Base-by-base conservation (phyloP, 2,888 invertebrate genomes). In the Tuta absoluta region DNA sequence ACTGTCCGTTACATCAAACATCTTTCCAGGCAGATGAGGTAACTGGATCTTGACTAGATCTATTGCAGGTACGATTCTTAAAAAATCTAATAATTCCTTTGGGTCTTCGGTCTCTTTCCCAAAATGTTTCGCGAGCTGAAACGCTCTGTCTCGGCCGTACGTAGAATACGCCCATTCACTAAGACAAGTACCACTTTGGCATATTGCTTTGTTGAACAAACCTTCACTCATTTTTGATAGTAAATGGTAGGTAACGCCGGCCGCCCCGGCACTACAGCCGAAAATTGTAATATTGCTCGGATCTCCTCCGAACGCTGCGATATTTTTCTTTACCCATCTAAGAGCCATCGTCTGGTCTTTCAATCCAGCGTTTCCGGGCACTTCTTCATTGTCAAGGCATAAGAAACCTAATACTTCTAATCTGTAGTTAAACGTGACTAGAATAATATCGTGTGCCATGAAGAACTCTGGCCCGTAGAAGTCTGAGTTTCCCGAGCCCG, bases 311-410 rank as follows among this genome's bases (percentile, higher is more conserved):
- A 92, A 92, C 11, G 75, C 79, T 8, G 74, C 66, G 56, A 92
- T 89, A 70, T 92, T 92, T 23, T 78, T 78, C 65, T 87, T 89
- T 0, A 92, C 83, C 92, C 92, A 92, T 72, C 81, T 84, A 45
- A 92, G 69, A n/a, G 91, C 92, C n/a, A 87, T 82, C 0, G 87
- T 88, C 77, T 92, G 91, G 68, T 92, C 92, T 76, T 91, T 92
- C 58, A 92, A 71, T 0, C 92, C 92, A 2, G 92, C 91, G 64
- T 92, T 92, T 1, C 92, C 92, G 0, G 91, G 86, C 0, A 91
- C 88, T 65, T 89, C 86, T 66, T 90, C 89, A 21, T 72, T 90
- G 69, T 90, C 87, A 3, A 92, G 78, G 71, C 91, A 89, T 1
- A 92, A 74, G 66, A 92, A 92, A 1, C 92, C 92, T 7, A 92